Evolutionary conservation across 1,140 invertebrate genomes (phyloP).

Genomic region (Ceratina japonica): DNA sequence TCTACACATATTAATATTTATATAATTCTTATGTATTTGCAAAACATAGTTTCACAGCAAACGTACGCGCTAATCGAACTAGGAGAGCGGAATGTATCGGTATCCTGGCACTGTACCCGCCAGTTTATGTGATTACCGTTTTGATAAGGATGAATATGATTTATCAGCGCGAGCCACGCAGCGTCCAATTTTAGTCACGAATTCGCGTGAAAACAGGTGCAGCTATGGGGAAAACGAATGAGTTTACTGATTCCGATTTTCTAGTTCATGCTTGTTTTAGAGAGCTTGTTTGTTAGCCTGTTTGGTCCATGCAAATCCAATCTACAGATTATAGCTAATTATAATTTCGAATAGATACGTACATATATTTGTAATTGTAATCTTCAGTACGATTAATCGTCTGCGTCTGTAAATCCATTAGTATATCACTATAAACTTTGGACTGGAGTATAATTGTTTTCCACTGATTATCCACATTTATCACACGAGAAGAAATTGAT

Average conservation of each 20-base stretch:
- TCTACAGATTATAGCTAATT: neutral
- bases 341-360: neutral
- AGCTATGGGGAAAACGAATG: neutral
- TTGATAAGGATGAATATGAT: conserved; percentile 20
- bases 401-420: too few relatives aligned
- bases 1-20: too few relatives aligned
- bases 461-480: too few relatives aligned
- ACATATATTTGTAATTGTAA: neutral
- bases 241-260: neutral
- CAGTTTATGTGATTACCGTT: conserved; percentile 28
- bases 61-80: neutral
- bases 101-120: neutral
- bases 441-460: too few relatives aligned
- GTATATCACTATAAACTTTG: too few relatives aligned
- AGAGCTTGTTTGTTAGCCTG: neutral
- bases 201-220: neutral
- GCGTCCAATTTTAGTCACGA: conserved; percentile 23
- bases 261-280: neutral
- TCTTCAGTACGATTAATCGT: neutral
- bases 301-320: neutral
- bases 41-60: neutral
- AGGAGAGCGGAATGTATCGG: conserved; percentile 7
- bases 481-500: too few relatives aligned
- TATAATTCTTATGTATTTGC: neutral
- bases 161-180: conserved; percentile 16